Conservation (phyloP, 2,888 invertebrate genomes). For the Dryocosmus kuriphilus region DNA sequence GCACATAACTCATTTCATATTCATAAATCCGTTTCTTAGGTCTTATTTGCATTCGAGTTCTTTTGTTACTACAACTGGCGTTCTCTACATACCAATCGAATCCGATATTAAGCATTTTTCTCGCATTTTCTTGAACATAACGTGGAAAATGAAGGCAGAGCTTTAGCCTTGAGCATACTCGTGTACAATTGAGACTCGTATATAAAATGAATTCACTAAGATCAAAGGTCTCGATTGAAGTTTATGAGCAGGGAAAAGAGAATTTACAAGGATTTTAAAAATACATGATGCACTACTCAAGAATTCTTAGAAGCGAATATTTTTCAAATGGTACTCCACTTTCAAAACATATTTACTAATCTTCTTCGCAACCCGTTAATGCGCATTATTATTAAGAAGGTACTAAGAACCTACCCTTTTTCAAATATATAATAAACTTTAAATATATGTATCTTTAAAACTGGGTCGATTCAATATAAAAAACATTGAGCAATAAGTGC, state of each 20-base stretch:
- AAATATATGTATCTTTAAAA: too few relatives aligned
- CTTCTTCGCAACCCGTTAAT: too few relatives aligned
- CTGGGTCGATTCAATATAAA: too few relatives aligned
- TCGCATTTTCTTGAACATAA: conserved; percentile 25
- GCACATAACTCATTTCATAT: conserved; percentile 16
- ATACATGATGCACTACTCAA: conserved; percentile 5
- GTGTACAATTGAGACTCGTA: conserved; percentile 24
- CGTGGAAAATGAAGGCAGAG: conserved; percentile 3
- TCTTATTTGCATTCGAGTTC: conserved; percentile 21
- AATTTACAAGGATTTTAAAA: conserved; percentile 18
- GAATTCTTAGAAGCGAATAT: conserved; percentile 7
- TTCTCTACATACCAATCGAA: conserved; percentile 22
- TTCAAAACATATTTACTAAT: too few relatives aligned
- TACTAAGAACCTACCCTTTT: too few relatives aligned
- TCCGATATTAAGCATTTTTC: conserved; percentile 33
- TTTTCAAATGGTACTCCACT: neutral
- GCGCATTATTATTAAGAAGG: too few relatives aligned
- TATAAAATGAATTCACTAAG: conserved; percentile 33
- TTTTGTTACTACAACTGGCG: conserved; percentile 14
- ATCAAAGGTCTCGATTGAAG: conserved; percentile 22
- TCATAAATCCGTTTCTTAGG: conserved; percentile 34
- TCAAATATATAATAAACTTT: too few relatives aligned
- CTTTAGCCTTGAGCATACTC: conserved; percentile 16
- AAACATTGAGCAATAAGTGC: too few relatives aligned
- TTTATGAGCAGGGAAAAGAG: conserved; percentile 5